Base-by-base conservation (phyloP, 2,888 invertebrate species). In the Zygogramma bicolorata region DNA sequence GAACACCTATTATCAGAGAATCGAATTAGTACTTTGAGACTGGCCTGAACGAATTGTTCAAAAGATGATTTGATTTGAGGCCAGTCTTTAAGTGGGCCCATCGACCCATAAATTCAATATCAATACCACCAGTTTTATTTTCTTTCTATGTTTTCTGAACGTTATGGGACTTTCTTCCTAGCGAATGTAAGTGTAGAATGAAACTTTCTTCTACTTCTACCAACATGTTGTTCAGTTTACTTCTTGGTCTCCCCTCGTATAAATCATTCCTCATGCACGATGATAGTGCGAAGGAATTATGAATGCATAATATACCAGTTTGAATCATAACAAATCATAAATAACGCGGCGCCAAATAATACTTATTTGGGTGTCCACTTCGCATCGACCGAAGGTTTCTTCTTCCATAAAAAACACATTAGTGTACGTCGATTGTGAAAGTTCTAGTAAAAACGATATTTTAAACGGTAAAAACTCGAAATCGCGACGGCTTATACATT, bases 251-350 rank as follows among this genome's bases (percentile, higher is more conserved):
- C 20, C 8, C 18, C 10, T 46, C 8, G 20, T 46, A 20, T 8
- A 20, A 34, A 13, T 13, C 2, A 10, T 46, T 20, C 0, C 13
- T 46, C 18, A 20, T 46, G 8, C 22, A 2, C 18, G 46, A 8
- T 34, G 34, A 13, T 34, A 59, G 10, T 15, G 59, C 15, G 27
- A 18, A 27, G 62, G 27, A 62, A 62, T 42, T 42, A 59, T 57
- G 61, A 67, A 74, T 69, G 70, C 60, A 72, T 68, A 74, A 65
- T 71, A 71, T 59, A 29, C 40, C 65, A 53, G 60, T 68, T 57
- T 53, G 57, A 57, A 68, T 65, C 72, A 72, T 61, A 72, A 68
- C 71, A 71, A 71, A 71, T 65, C 59, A 68, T 72, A 72, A 72
- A 72, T 72, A 65, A 29, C 6, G 13, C 29, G 63, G 63, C 63